Evolutionary conservation across 53 echinoderm and acorn worm species (phyloP).

Genomic region (Echinarachnius parma): DNA sequence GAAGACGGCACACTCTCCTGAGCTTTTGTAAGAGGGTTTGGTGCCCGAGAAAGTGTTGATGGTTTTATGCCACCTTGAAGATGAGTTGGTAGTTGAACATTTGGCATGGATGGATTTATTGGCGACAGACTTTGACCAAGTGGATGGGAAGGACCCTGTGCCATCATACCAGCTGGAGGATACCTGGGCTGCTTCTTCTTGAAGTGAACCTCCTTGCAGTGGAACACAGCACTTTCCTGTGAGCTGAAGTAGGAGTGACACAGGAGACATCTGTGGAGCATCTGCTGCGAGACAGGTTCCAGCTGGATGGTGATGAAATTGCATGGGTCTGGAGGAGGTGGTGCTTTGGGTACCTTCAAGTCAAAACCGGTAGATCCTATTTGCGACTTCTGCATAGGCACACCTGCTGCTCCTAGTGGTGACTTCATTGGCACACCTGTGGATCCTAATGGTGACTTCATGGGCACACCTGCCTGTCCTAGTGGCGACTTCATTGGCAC

Average conservation of each 20-base stretch:
- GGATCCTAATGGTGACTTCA: neutral
- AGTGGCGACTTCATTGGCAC: neutral
- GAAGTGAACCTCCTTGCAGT: conserved; percentile 42
- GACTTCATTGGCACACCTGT: conserved; percentile 5
- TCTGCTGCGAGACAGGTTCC: conserved; percentile 41
- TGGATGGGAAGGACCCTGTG: neutral
- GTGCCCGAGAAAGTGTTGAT: too few relatives aligned
- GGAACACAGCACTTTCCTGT: conserved; percentile 25
- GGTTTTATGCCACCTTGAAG: too few relatives aligned
- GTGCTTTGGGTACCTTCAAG: conserved; percentile 20
- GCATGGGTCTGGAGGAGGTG: conserved; percentile 31
- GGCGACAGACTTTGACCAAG: conserved; percentile 2
- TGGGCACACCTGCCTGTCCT: conserved; percentile 9
- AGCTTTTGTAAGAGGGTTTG: too few relatives aligned
- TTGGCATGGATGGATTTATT: neutral
- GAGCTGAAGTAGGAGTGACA: conserved; percentile 45
- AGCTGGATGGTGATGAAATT: conserved; percentile 48
- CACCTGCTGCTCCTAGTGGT: neutral
- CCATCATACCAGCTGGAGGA: neutral
- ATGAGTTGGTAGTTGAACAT: too few relatives aligned
- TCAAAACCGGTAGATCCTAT: too few relatives aligned
- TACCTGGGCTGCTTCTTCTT: conserved; percentile 13
- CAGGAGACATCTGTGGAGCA: conserved; percentile 40
- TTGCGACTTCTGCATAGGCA: too few relatives aligned
- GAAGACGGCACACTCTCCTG: too few relatives aligned